Base-by-base conservation (phyloP, 2,797 vertebrate genomes). In the Psittacula derbiana region DNA sequence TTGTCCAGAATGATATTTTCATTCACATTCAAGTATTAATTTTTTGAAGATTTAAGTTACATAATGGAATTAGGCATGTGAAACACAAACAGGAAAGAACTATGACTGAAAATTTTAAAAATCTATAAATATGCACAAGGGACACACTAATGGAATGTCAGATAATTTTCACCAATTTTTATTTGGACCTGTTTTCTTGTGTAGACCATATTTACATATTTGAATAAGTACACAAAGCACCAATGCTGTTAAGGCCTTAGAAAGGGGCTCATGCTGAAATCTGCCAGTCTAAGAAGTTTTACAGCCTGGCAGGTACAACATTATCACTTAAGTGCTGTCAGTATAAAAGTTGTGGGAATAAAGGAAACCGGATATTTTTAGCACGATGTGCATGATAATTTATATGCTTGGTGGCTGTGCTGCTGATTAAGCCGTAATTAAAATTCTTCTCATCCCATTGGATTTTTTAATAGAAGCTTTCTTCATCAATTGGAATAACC, bases 311-410 rank as follows among this genome's bases (percentile, higher is more conserved):
- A 98, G 98, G 98, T 98, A 98, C 98, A 98, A 98, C 98, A 98
- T 98, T 98, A 98, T 98, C 98, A 99, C 98, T 98, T 98, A 98
- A 99, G 98, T 99, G 98, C 98, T 99, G 98, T 98, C 98, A 98
- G 98, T 98, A 98, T 98, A 98, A 98, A 96, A 99, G 98, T 98
- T 98, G 98, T 98, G 98, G 98, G 98, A 98, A 98, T 98, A 98
- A 98, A 98, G 98, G 98, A 98, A 98, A 99, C 98, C 98, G 99
- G 99, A 98, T 99, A 98, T 99, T 99, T 99, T 99, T 99, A 99
- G 99, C 99, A 99, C 99, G 99, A 99, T 97, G 99, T 99, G 99
- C 99, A 99, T 99, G 99, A 99, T 99, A 99, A 99, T 99, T 99
- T 99, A 99, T 99, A 99, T 99, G 99, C 99, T 99, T 99, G 98